Base-by-base conservation (phyloP, 2,113 vertebrate species). In the Geococcyx californianus region DNA sequence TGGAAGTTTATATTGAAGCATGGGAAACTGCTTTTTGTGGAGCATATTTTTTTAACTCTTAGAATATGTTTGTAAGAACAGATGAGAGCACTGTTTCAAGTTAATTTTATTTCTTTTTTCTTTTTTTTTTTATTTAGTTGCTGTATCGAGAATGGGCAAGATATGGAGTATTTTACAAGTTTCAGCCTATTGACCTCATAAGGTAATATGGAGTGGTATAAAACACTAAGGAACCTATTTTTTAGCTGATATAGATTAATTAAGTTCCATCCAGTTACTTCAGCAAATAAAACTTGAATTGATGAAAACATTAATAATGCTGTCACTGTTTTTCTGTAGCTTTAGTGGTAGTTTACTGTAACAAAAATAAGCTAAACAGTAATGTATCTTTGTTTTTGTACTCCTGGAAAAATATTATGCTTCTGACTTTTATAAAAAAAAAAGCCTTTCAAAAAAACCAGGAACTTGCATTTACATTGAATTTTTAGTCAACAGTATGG, bases 111-210 rank as follows among this genome's bases (percentile, higher is more conserved):
- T 5, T 23, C 25, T 44, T 86, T 84, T 5, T 10, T 19, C 33
- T 9, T 6, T 3, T 7, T 16, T 28, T 88, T 90, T 84, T 79
- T 42, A 38, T 95, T 89, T 89, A 99, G 99, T 73, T 99, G 96
- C 98, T 99, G 59, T 99, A 99, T 97, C 98, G 95, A 95, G 99
- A 99, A 97, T 99, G 99, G 99, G 99, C 99, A 26, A 98, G 99
- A 98, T 99, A 99, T 2, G 98, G 99, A 97, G 99, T 97, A 26
- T 99, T 99, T 98, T 99, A 98, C 97, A 99, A 99, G 97, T 99
- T 99, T 98, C 99, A 99, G 89, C 99, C 99, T 70, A 98, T 99
- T 88, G 98, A 99, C 94, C 98, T 99, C 89, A 99, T 99, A 98
- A 99, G 99, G 99, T 99, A 98, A 97, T 64, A 64, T 6, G 9